Conservation (phyloP, 2,113 vertebrate species). For the Brachyistius frenatus region DNA sequence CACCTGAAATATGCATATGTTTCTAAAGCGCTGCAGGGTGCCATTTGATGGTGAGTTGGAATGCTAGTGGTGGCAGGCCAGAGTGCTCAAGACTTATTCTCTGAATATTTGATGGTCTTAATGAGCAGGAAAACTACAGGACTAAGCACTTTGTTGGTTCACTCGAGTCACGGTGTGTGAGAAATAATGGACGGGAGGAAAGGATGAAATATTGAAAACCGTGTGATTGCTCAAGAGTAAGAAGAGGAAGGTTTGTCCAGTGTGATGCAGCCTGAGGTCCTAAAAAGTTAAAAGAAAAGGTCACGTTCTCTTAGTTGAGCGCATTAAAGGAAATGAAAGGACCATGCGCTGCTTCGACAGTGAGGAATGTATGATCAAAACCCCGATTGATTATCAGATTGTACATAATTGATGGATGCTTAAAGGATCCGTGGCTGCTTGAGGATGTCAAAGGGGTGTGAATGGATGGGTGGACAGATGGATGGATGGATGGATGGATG, state of each 20-base stretch:
- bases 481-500: conserved; percentile 40
- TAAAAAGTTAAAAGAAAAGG: conserved; percentile 26
- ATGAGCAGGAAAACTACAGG: conserved; percentile 80
- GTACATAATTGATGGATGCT: conserved; percentile 39
- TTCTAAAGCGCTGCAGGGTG: conserved; percentile 42
- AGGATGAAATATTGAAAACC: conserved; percentile 81
- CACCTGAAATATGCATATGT: conserved; percentile 82
- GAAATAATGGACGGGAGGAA: conserved; percentile 74
- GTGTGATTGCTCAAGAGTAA: conserved; percentile 41
- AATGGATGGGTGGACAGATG: conserved; percentile 26
- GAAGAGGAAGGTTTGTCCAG: conserved; percentile 12
- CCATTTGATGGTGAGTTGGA: conserved; percentile 60
- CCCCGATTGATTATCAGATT: not conserved
- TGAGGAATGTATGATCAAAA: not conserved
- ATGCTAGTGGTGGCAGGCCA: conserved; percentile 59
- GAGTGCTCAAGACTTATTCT: conserved; percentile 69
- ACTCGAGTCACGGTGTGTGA: conserved; percentile 37
- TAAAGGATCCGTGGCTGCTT: conserved; percentile 33
- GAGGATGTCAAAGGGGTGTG: not conserved
- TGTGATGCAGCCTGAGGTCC: conserved; percentile 23
- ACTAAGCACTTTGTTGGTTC: conserved; percentile 81
- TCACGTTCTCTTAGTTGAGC: not conserved
- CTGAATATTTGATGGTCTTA: conserved; percentile 83
- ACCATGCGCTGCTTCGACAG: not conserved
- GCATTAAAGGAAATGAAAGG: conserved; percentile 19